Base-by-base conservation (phyloP, 2,797 vertebrate species). In the Tachyglossus aculeatus region DNA sequence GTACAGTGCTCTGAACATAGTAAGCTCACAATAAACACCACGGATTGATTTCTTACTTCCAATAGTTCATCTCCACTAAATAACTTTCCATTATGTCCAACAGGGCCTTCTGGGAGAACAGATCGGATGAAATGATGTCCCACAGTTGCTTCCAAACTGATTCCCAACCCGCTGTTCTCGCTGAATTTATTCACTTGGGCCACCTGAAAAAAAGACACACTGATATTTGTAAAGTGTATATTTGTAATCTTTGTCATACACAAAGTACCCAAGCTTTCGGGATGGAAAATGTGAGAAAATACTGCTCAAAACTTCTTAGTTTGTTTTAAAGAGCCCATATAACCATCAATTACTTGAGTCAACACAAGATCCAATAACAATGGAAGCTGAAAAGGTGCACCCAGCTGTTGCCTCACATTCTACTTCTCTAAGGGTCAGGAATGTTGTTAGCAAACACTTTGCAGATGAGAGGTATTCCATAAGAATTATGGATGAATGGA, bases 121-220 rank as follows among this genome's bases (percentile, higher is more conserved):
- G 98, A 99, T 54, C 96, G 93, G 74, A 99, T 96, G 88, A 97
- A 97, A 88, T 99, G 98, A 88, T 96, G 96, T 11, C 96, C 96
- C 5, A 91, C 88, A 44, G 91, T 93, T 37, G 95, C 96, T 85
- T 99, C 97, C 64, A 99, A 92, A 83, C 97, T 99, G 91, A 99
- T 97, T 24, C 98, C 98, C 68, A 99, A 82, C 4, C 98, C 97
- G 11, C 97, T 98, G 91, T 86, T 97, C 91, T 97, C 96, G 2
- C 94, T 98, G 40, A 95, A 97, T 87, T 98, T 99, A 90, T 93
- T 96, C 86, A 99, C 95, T 43, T 95, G 93, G 76, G 96, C 95
- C 80, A 98, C 96, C 98, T 99, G 66, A 65, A 85, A 86, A 43
- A 33, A 82, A 66, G 40, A 61, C 59, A 25, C 2, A 3, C 16